Percentiles rank a stretch among this genome's conserved stretches.
Evolutionary conservation across 64 coral and sea anemone genomes (phyloP).

Genomic region (Montipora efflorescens): DNA sequence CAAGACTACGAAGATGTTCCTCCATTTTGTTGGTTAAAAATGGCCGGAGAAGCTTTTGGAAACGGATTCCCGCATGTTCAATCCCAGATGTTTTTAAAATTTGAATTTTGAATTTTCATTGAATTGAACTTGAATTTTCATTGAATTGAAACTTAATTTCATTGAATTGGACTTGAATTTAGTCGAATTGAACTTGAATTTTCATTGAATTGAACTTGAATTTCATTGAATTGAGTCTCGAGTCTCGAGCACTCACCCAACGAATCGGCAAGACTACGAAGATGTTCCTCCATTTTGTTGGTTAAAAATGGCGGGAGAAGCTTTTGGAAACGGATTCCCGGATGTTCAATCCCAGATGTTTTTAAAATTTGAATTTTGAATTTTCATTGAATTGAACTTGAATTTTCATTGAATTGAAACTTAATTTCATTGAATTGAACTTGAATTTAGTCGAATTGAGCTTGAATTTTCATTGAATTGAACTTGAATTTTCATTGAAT

Average conservation of each 20-base stretch:
- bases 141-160: no score
- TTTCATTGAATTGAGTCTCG: background rate
- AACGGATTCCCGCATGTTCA: background rate
- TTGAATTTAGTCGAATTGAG: no score
- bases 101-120: background rate
- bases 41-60: background rate
- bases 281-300: background rate
- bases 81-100: background rate
- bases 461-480: no score
- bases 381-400: no score
- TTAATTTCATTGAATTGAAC: no score
- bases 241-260: background rate
- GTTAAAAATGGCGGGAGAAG: background rate
- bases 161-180: no score
- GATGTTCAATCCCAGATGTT: background rate
- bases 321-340: background rate
- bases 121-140: no score
- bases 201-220: no score
- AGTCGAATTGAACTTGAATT: no score
- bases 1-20: background rate
- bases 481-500: no score
- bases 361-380: no score
- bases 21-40: background rate
- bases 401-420: no score
- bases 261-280: slow-evolving; percentile 4